Evolutionary conservation across 2,113 vertebrate genomes (phyloP).

Genomic region (Entomyzon cyanotis): DNA sequence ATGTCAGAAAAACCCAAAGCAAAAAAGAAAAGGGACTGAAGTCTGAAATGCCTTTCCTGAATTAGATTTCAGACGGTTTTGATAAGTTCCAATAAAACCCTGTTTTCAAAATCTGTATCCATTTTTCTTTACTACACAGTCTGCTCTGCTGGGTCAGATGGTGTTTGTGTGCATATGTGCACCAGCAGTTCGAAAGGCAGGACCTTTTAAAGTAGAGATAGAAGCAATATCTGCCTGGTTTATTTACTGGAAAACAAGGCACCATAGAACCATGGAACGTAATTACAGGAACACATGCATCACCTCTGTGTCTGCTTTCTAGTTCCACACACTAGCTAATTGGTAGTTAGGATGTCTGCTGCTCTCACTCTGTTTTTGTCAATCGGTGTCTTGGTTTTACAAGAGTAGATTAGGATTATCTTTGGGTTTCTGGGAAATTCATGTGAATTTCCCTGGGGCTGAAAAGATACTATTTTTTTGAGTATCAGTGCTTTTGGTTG

Average conservation of each 20-base stretch:
- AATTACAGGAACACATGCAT: neutral
- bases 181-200: neutral
- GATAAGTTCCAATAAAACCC: slow-evolving; percentile 31
- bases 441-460: neutral
- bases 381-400: neutral
- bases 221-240: neutral
- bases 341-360: neutral
- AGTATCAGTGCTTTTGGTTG: neutral
- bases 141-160: neutral
- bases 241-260: neutral
- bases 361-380: neutral
- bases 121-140: neutral
- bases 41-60: slow-evolving; percentile 2
- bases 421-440: neutral
- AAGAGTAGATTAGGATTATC: neutral
- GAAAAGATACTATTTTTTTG: neutral
- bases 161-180: neutral
- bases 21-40: slow-evolving; percentile 77
- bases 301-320: neutral
- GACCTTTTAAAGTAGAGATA: neutral
- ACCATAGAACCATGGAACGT: neutral
- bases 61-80: neutral
- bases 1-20: slow-evolving; percentile 51
- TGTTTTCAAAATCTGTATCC: neutral
- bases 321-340: accelerated